Evolutionary conservation across 2,113 vertebrate genomes (phyloP).

Genomic region (Ellobius talpinus): DNA sequence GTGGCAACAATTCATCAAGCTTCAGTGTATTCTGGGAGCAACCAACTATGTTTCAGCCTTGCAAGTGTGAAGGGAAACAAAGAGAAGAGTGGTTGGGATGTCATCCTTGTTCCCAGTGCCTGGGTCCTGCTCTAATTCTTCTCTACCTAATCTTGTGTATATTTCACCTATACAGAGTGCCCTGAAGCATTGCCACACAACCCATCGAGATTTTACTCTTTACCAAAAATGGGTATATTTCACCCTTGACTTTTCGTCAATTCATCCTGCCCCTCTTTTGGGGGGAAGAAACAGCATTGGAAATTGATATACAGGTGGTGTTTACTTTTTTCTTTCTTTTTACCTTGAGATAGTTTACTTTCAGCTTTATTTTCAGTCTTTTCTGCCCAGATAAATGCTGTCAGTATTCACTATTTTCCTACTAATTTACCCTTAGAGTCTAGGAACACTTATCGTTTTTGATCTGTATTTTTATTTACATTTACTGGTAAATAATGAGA

Average conservation of each 20-base stretch:
- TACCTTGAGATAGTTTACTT: not conserved
- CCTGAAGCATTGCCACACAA: not conserved
- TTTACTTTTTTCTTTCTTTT: not conserved
- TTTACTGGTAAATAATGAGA: not conserved
- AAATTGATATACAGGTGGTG: not conserved
- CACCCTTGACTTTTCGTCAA: not conserved
- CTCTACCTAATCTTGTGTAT: not conserved
- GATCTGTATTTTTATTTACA: constrained; percentile 18
- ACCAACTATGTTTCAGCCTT: not conserved
- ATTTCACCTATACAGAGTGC: not conserved
- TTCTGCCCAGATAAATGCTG: not conserved
- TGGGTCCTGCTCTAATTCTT: not conserved
- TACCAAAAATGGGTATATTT: not conserved
- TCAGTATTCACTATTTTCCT: not conserved
- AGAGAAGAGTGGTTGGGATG: not conserved
- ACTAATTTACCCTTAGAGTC: not conserved
- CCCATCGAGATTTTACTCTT: not conserved
- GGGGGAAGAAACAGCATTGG: not conserved
- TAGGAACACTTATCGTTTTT: not conserved
- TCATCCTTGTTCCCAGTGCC: not conserved
- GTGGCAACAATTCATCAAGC: not conserved
- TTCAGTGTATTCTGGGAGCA: not conserved
- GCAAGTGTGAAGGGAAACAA: not conserved
- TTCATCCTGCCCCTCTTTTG: not conserved
- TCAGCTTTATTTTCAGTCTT: constrained; percentile 13